Evolutionary conservation across 1,140 invertebrate genomes (phyloP).

Genomic region (Ectropis grisescens): DNA sequence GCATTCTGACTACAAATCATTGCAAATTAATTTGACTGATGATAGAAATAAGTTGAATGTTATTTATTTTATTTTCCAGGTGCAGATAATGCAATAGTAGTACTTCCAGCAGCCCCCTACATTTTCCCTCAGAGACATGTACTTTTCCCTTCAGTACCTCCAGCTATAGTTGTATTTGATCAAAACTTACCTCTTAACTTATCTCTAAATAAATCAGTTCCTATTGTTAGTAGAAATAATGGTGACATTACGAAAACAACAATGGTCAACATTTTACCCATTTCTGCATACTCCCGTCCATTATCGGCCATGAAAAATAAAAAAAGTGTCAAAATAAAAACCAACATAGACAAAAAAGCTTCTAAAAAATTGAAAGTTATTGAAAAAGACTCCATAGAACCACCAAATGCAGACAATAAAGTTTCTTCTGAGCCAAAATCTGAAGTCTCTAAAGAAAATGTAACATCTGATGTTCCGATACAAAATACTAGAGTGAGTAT

Average conservation of each 20-base stretch:
- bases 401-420: too few species aligned
- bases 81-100: constrained; percentile 52
- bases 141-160: constrained; percentile 46
- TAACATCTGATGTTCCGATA: too few species aligned
- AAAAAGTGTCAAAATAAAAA: constrained; percentile 43
- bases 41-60: too few species aligned
- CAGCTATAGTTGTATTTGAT: constrained; percentile 52
- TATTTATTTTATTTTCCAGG: constrained; percentile 32
- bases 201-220: constrained; percentile 36
- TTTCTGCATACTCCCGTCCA: constrained; percentile 73
- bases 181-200: constrained; percentile 48
- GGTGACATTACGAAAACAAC: constrained; percentile 71
- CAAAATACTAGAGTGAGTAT: too few species aligned
- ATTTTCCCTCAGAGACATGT: constrained; percentile 54
- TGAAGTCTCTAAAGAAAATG: too few species aligned
- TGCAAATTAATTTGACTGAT: too few species aligned
- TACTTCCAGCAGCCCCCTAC: constrained; percentile 52
- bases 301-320: constrained; percentile 49
- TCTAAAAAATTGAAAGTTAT: constrained; percentile 13
- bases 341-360: constrained; percentile 22
- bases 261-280: constrained; percentile 80
- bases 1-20: too few species aligned
- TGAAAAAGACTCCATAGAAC: too few species aligned
- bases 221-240: constrained; percentile 40
- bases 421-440: too few species aligned